A percentile compares a stretch with the other conserved stretches of the same genome.
These are phyloP conservation scores for Melitaea athalia DNA, from an alignment of 2,888 invertebrate species.

Conservation along the genomic window DNA sequence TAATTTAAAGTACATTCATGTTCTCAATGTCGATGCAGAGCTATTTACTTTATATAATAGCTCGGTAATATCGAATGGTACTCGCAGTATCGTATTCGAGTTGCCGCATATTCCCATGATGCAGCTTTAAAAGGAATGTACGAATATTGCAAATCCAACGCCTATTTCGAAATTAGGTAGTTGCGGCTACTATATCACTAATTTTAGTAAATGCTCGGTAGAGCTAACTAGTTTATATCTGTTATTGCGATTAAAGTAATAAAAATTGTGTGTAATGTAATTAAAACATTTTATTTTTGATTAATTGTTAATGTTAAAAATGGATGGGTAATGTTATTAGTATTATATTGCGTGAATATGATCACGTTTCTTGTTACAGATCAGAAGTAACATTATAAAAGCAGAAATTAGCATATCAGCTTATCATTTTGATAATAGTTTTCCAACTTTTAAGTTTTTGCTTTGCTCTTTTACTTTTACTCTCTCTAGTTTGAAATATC, in stretches of 20 bases:
- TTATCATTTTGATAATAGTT: too few relatives aligned
- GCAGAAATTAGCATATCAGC: too few relatives aligned
- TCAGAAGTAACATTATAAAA: too few relatives aligned
- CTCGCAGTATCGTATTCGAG: conserved; percentile 14
- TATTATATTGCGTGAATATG: too few relatives aligned
- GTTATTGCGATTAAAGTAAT: not conserved
- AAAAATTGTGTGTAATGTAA: not conserved
- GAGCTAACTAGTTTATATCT: not conserved
- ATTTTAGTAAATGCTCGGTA: conserved; percentile 10
- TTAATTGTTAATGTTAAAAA: too few relatives aligned
- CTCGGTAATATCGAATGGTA: conserved; percentile 14
- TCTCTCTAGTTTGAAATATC: too few relatives aligned
- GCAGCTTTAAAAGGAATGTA: conserved; percentile 28
- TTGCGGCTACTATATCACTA: conserved; percentile 18
- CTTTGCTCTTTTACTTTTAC: too few relatives aligned
- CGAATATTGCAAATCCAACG: conserved; percentile 26
- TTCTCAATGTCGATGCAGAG: conserved; percentile 5
- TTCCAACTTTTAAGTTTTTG: too few relatives aligned
- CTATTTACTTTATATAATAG: conserved; percentile 13
- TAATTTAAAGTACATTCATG: not conserved
- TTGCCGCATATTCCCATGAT: conserved; percentile 25
- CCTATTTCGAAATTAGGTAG: conserved; percentile 19
- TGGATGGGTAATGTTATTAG: too few relatives aligned
- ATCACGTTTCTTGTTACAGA: too few relatives aligned
- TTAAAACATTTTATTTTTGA: too few relatives aligned